Percentiles rank a stretch among this genome's conserved stretches.
Conservation (phyloP, 2,113 vertebrate species). For the Heterocephalus glaber region DNA sequence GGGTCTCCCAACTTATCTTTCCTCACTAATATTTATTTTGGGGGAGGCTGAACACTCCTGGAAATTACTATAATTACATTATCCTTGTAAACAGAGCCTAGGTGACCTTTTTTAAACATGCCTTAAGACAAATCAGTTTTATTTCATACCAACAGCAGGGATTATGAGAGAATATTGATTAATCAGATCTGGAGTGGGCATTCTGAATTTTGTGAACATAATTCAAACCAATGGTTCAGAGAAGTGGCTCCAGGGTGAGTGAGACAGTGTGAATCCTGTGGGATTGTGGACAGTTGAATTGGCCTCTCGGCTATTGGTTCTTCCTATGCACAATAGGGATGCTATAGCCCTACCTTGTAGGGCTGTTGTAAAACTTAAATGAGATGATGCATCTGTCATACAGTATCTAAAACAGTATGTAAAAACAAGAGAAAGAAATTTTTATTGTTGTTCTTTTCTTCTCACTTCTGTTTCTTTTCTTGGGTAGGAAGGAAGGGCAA, state of each 20-base stretch:
- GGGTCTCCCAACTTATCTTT: conserved; percentile 72
- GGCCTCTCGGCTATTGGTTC: background rate
- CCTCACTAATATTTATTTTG: conserved; percentile 76
- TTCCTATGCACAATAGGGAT: background rate
- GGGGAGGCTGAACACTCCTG: conserved; percentile 59
- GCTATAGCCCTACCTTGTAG: background rate
- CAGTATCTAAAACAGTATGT: background rate
- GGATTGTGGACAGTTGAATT: background rate
- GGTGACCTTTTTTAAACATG: conserved; percentile 63
- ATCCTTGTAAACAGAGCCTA: conserved; percentile 65
- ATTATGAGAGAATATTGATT: conserved; percentile 70
- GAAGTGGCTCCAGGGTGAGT: background rate
- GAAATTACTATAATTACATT: conserved; percentile 76
- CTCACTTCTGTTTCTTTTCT: background rate
- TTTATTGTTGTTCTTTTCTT: conserved; percentile 38
- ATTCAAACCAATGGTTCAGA: conserved; percentile 33
- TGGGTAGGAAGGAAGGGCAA: conserved; percentile 58
- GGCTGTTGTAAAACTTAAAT: conserved; percentile 5
- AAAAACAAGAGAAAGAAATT: background rate
- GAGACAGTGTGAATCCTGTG: background rate
- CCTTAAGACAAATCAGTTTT: conserved; percentile 67
- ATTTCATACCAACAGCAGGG: conserved; percentile 54
- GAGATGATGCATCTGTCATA: background rate
- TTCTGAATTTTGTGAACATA: conserved; percentile 74
- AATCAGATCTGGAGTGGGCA: conserved; percentile 57